A percentile compares a stretch with the other conserved stretches of the same genome.
Conservation (phyloP, 2,113 vertebrate genomes). For the Falco punctatus region DNA sequence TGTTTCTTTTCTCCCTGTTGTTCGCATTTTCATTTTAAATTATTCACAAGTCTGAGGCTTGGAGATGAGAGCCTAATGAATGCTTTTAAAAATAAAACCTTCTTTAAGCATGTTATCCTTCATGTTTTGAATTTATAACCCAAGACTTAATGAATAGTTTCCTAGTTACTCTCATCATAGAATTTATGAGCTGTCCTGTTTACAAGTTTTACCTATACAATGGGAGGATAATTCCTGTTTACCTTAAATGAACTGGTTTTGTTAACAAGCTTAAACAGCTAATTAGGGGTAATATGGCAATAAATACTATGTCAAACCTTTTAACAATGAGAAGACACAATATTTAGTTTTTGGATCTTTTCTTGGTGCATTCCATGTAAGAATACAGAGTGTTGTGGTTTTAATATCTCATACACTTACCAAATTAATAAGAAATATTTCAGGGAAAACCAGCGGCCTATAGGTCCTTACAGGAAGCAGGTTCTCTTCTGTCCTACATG, state of each 20-base stretch:
- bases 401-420: background rate
- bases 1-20: slow-evolving; percentile 3
- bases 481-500: background rate
- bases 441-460: background rate
- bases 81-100: slow-evolving; percentile 63
- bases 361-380: background rate
- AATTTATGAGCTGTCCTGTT: slow-evolving; percentile 63
- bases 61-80: slow-evolving; percentile 66
- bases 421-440: background rate
- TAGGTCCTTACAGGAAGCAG: background rate
- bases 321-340: background rate
- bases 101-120: slow-evolving; percentile 33
- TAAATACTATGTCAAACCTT: slow-evolving; percentile 35
- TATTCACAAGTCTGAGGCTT: slow-evolving; percentile 64
- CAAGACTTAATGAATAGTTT: slow-evolving; percentile 54
- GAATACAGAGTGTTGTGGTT: background rate
- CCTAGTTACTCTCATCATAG: slow-evolving; percentile 42
- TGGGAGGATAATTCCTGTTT: slow-evolving; percentile 47
- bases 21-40: slow-evolving; percentile 62
- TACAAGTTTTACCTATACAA: slow-evolving; percentile 51
- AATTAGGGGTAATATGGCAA: slow-evolving; percentile 24
- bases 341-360: background rate
- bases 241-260: slow-evolving; percentile 44
- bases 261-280: slow-evolving; percentile 51
- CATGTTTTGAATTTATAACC: slow-evolving; percentile 64